Percentiles rank a stretch among this genome's conserved stretches.
phyloP scores from a whole-genome alignment of 2,888 invertebrate species.

The Priocnemis perturbator region DNA sequence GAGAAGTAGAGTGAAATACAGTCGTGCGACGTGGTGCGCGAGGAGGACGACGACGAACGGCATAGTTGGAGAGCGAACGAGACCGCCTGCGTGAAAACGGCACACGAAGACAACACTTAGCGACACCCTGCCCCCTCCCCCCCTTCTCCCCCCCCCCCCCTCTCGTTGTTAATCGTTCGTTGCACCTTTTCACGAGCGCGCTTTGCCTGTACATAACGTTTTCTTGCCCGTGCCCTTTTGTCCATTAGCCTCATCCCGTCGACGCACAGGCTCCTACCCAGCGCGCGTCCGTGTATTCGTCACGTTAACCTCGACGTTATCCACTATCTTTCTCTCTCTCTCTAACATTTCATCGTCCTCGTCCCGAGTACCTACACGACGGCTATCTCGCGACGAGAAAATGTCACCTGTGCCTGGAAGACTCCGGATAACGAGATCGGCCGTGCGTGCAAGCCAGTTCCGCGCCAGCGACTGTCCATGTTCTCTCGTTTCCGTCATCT shows the following conservation, averaged over 20 bases:
- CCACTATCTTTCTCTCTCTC: constrained; percentile 4
- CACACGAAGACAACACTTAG: constrained; percentile 62
- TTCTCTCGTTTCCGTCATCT: constrained; percentile 5
- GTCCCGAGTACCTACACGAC: not conserved
- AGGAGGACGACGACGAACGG: constrained; percentile 6
- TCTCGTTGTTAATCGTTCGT: constrained; percentile 69
- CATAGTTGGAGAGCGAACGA: constrained; percentile 21
- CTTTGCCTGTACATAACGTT: constrained; percentile 47
- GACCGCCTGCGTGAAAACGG: constrained; percentile 57
- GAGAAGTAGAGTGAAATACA: constrained; percentile 4
- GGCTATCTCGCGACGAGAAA: constrained; percentile 39
- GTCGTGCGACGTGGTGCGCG: not conserved
- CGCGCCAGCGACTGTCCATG: constrained; percentile 12
- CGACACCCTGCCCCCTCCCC: constrained; percentile 64
- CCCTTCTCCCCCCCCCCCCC: too few species aligned
- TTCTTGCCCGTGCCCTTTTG: constrained; percentile 63
- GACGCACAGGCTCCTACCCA: constrained; percentile 34
- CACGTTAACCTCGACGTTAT: constrained; percentile 6
- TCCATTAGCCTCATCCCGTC: constrained; percentile 67
- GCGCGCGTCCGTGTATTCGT: constrained; percentile 24
- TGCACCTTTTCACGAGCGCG: constrained; percentile 66
- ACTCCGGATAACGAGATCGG: constrained; percentile 62
- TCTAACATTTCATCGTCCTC: not conserved
- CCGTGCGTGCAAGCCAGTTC: constrained; percentile 53
- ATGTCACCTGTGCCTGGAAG: constrained; percentile 62